Evolutionary conservation across 2,113 vertebrate genomes (phyloP).

Genomic region (Periophthalmodon schlosseri): DNA sequence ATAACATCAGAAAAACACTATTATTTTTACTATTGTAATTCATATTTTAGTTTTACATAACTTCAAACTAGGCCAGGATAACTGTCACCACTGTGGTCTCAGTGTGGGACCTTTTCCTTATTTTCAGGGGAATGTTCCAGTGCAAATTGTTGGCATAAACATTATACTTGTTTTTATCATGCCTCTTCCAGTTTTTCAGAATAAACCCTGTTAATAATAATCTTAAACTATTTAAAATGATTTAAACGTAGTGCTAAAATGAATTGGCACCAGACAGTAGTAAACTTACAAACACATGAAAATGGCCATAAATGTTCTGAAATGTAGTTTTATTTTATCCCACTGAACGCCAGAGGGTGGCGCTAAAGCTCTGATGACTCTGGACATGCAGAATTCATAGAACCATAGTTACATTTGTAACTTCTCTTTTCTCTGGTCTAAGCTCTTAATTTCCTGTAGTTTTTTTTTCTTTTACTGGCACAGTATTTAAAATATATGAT

Average conservation of each 20-base stretch:
- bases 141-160: neutral
- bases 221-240: neutral
- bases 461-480: neutral
- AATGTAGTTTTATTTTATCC: neutral
- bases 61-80: too few relatives aligned
- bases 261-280: constrained; percentile 32
- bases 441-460: neutral
- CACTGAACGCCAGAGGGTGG: too few relatives aligned
- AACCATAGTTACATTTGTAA: too few relatives aligned
- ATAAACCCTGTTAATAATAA: constrained; percentile 1
- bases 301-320: neutral
- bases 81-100: too few relatives aligned
- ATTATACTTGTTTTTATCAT: neutral
- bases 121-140: neutral
- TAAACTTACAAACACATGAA: constrained; percentile 1
- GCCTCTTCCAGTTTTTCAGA: neutral
- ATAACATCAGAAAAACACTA: too few relatives aligned
- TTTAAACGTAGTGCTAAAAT: constrained; percentile 7
- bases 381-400: too few relatives aligned
- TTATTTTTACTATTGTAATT: too few relatives aligned
- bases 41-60: too few relatives aligned
- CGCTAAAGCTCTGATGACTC: too few relatives aligned
- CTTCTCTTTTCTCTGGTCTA: neutral
- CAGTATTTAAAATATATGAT: neutral
- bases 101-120: too few relatives aligned